A percentile compares a stretch with the other conserved stretches of the same genome.
phyloP scores from a whole-genome alignment of 2,797 vertebrate species.

The Gobionotothen gibberifrons region DNA sequence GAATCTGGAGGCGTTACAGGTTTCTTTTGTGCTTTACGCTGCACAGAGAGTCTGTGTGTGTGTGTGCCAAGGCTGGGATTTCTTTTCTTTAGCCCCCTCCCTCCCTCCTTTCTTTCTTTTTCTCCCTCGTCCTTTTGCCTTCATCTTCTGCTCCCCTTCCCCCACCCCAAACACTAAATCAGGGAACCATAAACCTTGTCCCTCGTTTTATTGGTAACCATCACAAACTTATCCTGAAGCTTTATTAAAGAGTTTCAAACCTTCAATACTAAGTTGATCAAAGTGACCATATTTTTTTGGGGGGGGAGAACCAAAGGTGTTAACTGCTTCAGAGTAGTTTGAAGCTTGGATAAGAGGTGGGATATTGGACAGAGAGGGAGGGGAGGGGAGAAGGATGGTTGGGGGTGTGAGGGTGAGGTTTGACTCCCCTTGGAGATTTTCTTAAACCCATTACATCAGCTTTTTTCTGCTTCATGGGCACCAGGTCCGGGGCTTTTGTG shows the following conservation, averaged over 20 bases:
- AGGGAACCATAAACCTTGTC: constrained; percentile 72
- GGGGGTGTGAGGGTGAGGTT: constrained; percentile 60
- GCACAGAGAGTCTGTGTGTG: constrained; percentile 75
- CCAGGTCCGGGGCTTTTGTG: constrained; percentile 78
- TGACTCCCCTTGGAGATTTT: constrained; percentile 83
- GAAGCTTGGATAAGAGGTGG: constrained; percentile 41
- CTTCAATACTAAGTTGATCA: constrained; percentile 31
- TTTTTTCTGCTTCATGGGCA: constrained; percentile 82
- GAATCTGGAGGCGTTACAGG: constrained; percentile 88
- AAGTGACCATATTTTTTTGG: constrained; percentile 59
- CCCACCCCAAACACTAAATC: constrained; percentile 69
- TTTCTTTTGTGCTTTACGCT: constrained; percentile 84
- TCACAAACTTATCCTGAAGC: constrained; percentile 37
- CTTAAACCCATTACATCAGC: constrained; percentile 87
- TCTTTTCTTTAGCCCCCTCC: constrained; percentile 68
- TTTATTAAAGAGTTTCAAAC: constrained; percentile 32
- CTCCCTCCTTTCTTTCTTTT: constrained; percentile 24
- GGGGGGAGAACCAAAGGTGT: constrained; percentile 27
- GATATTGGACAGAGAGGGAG: constrained; percentile 46
- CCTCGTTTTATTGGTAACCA: constrained; percentile 14
- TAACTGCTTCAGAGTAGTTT: constrained; percentile 40
- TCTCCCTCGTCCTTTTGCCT: constrained; percentile 58
- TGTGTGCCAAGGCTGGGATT: constrained; percentile 80
- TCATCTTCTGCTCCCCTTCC: constrained; percentile 68
- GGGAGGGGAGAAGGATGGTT: constrained; percentile 8